Base-by-base conservation (phyloP, 2,888 invertebrate genomes). In the Apamea monoglypha region DNA sequence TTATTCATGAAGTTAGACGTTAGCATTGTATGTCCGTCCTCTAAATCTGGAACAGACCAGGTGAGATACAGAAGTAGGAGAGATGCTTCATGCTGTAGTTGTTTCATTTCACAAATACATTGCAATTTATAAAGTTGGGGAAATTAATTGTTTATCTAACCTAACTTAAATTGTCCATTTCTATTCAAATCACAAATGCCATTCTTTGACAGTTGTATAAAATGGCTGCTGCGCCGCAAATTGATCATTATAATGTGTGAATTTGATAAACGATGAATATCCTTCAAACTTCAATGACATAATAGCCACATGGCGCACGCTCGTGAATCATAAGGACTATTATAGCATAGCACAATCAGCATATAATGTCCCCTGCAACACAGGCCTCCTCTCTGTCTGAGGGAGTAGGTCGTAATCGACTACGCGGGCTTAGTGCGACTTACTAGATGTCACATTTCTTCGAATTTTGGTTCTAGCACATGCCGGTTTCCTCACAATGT, bases 1-100 rank as follows among this genome's bases (percentile, higher is more conserved):
- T 40, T 90, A 92, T 92, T 89, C 91, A 77, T 70, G 86, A 91
- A 93, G 88, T 93, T 92, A 69, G 77, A 56, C 85, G 16, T 70
- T 74, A 64, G 69, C 67, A 53, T 29, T 81, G 63, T 71, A 64
- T 36, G 56, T 53, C 69, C 56, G 85, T 82, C 66, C 83, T 72
- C 72, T 73, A 84, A 85, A 89, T 80, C 80, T 75, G 76, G 71
- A 69, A 76, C 74, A 83, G 80, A 82, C 83, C 86, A 70, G 74
- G 70, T 50, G 69, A 61, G n/a, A n/a, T 36, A 36, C 66, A 21
- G 2, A 21, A 56, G 53, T 25, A 10, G 10, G 25, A 18, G 6
- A 36, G 10, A 18, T 70, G 10, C 53, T 32, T 25, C 14, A 21
- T 69, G 25, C 16, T 25, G 16, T 36, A 36, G 32, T 53, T 53